Conservation (phyloP, 2,113 vertebrate species). For the Acrocephalus arundinaceus region DNA sequence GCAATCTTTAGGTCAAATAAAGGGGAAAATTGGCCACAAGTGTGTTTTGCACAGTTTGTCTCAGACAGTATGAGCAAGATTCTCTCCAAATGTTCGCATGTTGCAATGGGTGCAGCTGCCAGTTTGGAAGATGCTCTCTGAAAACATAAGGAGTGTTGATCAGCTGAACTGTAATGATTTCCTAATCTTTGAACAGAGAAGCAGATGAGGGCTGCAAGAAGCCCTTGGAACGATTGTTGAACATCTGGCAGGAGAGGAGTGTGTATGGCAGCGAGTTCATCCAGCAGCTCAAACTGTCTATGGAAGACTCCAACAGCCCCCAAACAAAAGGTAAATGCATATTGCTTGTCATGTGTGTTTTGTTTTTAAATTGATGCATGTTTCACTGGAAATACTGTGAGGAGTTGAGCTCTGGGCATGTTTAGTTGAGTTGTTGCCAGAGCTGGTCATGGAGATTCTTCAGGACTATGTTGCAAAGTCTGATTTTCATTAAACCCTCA, state of each 20-base stretch:
- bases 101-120: neutral
- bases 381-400: neutral
- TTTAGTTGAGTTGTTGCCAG: neutral
- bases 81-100: neutral
- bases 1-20: neutral
- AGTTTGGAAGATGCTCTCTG: constrained; percentile 16
- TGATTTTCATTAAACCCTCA: accelerated
- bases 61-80: neutral
- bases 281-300: constrained; percentile 93
- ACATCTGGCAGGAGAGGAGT: constrained; percentile 96
- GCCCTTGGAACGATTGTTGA: constrained; percentile 92
- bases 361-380: neutral
- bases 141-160: neutral
- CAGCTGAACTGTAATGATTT: constrained; percentile 22
- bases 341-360: neutral
- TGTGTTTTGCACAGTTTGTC: neutral
- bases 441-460: neutral
- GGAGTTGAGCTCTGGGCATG: neutral
- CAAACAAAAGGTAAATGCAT: constrained; percentile 81
- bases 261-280: constrained; percentile 95
- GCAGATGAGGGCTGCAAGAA: constrained; percentile 93
- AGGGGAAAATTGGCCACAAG: neutral
- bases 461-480: neutral
- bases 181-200: constrained; percentile 81
- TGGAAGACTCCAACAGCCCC: constrained; percentile 94